phyloP scores from a whole-genome alignment of 2,797 vertebrate genomes.

The Salmo trutta region DNA sequence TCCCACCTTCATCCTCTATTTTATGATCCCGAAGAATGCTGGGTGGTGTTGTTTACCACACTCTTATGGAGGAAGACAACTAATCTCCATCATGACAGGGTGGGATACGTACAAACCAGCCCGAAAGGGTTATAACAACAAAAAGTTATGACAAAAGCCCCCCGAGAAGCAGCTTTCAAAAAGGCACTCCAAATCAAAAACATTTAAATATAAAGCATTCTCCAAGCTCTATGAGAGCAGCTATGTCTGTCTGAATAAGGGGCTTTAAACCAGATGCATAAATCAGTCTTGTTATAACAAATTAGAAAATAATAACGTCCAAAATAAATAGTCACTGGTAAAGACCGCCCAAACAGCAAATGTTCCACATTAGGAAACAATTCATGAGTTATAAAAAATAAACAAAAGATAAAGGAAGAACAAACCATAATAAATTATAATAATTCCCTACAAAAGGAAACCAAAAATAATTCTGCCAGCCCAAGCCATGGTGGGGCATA shows the following conservation, averaged over 20 bases:
- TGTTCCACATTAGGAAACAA: constrained; percentile 79
- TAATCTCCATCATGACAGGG: constrained; percentile 62
- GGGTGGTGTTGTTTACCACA: constrained; percentile 50
- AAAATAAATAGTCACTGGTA: constrained; percentile 83
- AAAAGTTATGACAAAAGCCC: constrained; percentile 76
- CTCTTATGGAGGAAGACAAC: constrained; percentile 56
- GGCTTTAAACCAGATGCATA: constrained; percentile 83
- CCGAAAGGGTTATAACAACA: constrained; percentile 49
- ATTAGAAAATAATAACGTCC: constrained; percentile 52
- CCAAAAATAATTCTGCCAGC: constrained; percentile 65
- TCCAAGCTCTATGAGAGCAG: constrained; percentile 92
- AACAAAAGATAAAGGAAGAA: constrained; percentile 77
- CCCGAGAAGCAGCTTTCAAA: constrained; percentile 94
- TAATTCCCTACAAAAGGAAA: constrained; percentile 77
- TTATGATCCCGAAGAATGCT: constrained; percentile 53
- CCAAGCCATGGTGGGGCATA: constrained; percentile 31
- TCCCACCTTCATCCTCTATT: constrained; percentile 60
- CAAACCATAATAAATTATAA: constrained; percentile 78
- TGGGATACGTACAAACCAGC: constrained; percentile 35
- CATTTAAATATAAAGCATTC: constrained; percentile 70
- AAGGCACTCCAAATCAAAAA: constrained; percentile 99
- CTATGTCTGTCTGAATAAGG: constrained; percentile 82
- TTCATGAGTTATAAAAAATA: constrained; percentile 73
- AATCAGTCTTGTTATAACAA: constrained; percentile 77
- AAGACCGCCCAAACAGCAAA: constrained; percentile 81